Evolutionary conservation across 2,888 invertebrate genomes (phyloP), one percentile per base, ranked within the genome.

Genomic region (Tachina lurida): DNA sequence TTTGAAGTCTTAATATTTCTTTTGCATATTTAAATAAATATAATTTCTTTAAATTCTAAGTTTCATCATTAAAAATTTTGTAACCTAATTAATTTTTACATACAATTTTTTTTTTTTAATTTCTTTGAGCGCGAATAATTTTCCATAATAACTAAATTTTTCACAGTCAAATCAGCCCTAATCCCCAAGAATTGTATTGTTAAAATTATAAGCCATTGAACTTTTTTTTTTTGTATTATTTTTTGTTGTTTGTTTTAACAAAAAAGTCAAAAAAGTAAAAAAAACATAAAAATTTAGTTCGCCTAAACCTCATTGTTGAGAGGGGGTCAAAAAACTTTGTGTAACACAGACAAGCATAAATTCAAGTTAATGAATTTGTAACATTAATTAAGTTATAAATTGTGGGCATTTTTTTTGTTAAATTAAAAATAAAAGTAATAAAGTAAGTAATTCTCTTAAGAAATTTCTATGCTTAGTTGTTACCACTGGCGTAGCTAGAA

Each of bases 241-340:
- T 31, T 31, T 52, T 43, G n/a, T 22, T 1, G 39, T 17, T 74
- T 31, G 19, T 49, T 39, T 56, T n/a, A 13, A 15, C 1, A 10
- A 31, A 73, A 58, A 39, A 39, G 5, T n/a, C 5, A 43, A 22
- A 13, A 10, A 22, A 31, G 0, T 19, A n/a, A 52, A 39, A 2
- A 31, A 2, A n/a, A 13, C 10, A 47, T 47, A 10, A 52, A 43
- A 75, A 41, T 1, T n/a, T 2, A 8, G 4, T 70, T 70, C 45
- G 58, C 82, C 76, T 82, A 75, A 63, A 82, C 75, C 75, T 62
- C 19, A 71, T 75, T 82, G 22, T 17, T 47, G 31, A 31, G 19
- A 56, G 62, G 22, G 63, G 76, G 70, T 56, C 63, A 71, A 70
- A 70, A 76, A 76, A 58, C 82, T 65, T 47, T 56, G 45, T 76